phyloP scores from a whole-genome alignment of 35 echinoderm and acorn worm genomes.

The Holothuria glaberrima region DNA sequence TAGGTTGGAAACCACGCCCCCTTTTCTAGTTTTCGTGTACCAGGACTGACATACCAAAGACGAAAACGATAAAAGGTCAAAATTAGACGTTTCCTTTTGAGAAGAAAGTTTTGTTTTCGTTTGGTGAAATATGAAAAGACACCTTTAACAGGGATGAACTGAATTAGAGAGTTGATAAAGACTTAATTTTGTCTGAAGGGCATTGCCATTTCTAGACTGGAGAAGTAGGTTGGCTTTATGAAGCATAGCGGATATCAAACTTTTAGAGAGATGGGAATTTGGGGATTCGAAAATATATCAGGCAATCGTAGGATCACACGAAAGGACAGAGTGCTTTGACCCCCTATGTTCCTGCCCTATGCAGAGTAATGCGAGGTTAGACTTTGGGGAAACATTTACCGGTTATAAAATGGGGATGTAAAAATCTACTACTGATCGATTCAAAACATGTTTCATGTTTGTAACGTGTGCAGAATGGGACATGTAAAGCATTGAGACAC shows the following conservation, averaged over 20 bases:
- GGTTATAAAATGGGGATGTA: no score
- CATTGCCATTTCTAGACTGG: not conserved
- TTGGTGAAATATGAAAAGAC: no score
- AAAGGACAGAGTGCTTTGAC: constrained; percentile 20
- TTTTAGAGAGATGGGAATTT: not conserved
- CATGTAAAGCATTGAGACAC: no score
- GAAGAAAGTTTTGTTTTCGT: not conserved
- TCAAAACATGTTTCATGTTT: no score
- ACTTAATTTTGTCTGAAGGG: no score
- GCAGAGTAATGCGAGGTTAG: no score
- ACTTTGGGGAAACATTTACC: no score
- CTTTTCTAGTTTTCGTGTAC: not conserved
- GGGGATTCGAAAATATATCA: not conserved
- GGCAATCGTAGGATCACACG: not conserved
- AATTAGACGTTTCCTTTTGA: constrained; percentile 46
- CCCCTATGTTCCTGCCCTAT: not conserved
- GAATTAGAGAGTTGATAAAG: no score
- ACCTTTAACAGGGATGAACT: no score
- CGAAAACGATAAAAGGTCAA: constrained; percentile 12
- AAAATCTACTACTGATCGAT: no score
- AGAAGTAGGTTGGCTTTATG: no score
- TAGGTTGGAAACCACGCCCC: constrained; percentile 12
- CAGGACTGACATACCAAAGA: not conserved
- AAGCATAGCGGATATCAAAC: not conserved
- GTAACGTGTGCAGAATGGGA: no score